A percentile compares a stretch with the other conserved stretches of the same genome.
Evolutionary conservation across 2,797 vertebrate species (phyloP).

Genomic region (Oryzias sinensis): DNA sequence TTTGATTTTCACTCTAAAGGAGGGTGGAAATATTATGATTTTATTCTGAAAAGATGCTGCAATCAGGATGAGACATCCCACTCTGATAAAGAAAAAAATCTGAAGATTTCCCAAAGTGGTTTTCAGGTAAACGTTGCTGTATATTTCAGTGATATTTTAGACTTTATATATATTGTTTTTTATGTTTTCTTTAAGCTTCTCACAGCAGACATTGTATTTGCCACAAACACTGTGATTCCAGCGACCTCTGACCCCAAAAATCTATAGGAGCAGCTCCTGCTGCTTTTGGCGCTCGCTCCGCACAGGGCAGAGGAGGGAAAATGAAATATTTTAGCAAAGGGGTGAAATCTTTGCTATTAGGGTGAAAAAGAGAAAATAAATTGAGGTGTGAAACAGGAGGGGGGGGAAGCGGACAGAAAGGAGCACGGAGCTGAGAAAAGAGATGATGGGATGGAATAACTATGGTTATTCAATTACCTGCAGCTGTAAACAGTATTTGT

Average conservation of each 20-base stretch:
- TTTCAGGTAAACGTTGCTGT: too few species aligned
- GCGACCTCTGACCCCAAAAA: constrained; percentile 19
- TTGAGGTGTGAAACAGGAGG: not conserved
- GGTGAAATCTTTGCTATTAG: constrained; percentile 1
- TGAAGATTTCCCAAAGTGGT: too few species aligned
- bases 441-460: constrained; percentile 2
- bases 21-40: too few species aligned
- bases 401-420: not conserved
- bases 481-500: constrained; percentile 6
- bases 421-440: not conserved
- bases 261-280: constrained; percentile 4
- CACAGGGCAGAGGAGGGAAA: not conserved
- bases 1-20: too few species aligned
- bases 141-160: too few species aligned
- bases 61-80: too few species aligned
- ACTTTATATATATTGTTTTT: too few species aligned
- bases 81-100: too few species aligned
- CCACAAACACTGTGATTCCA: constrained; percentile 4
- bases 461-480: constrained; percentile 9
- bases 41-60: too few species aligned
- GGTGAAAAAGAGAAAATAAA: constrained; percentile 5
- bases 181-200: too few species aligned
- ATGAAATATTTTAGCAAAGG: not conserved
- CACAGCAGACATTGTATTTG: not conserved
- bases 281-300: constrained; percentile 4